phyloP scores from a whole-genome alignment of 2,113 vertebrate genomes.

The Carassius auratus region DNA sequence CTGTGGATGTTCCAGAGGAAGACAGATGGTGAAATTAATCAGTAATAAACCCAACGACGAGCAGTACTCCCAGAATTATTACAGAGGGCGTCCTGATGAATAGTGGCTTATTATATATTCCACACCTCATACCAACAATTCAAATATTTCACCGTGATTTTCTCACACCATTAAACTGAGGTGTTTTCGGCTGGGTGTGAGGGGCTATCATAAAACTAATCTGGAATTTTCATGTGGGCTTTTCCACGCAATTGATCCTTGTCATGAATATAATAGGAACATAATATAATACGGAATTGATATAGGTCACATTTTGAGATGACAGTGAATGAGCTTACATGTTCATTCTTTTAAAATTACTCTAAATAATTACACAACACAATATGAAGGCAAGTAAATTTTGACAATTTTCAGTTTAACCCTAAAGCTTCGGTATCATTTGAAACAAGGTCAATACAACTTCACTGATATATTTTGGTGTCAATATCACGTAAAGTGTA shows the following conservation, averaged over 20 bases:
- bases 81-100: constrained; percentile 58
- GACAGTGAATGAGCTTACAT: background rate
- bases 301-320: background rate
- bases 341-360: background rate
- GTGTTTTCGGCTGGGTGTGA: constrained; percentile 17
- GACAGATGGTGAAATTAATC: constrained; percentile 62
- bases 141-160: constrained; percentile 52
- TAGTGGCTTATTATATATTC: constrained; percentile 54
- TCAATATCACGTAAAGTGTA: background rate
- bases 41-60: constrained; percentile 58
- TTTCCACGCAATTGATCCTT: constrained; percentile 20
- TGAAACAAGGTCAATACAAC: background rate
- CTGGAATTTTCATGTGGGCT: constrained; percentile 13
- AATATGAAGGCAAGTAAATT: background rate
- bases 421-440: background rate
- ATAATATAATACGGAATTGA: background rate
- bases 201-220: constrained; percentile 44
- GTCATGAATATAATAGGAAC: background rate
- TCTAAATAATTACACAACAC: background rate
- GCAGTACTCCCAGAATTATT: constrained; percentile 59
- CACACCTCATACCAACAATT: constrained; percentile 61
- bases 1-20: constrained; percentile 44
- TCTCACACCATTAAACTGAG: constrained; percentile 44
- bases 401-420: background rate
- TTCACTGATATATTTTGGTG: background rate